Evolutionary conservation across 2,888 invertebrate genomes (phyloP), one percentile per base, ranked within the genome.

Genomic region (Harpagoxenus sublaevis): DNA sequence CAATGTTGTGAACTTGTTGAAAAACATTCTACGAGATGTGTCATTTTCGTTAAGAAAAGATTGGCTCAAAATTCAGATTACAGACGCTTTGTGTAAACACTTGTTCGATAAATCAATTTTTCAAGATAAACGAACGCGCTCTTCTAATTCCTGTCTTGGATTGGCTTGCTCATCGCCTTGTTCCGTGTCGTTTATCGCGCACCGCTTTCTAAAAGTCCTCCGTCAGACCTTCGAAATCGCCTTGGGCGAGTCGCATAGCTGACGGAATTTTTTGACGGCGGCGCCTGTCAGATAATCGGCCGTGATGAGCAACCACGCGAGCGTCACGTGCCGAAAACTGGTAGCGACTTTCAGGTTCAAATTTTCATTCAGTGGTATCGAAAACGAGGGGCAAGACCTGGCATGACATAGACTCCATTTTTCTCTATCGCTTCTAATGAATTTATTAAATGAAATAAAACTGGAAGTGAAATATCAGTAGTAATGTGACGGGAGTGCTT

Each of bases 131-230:
- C 51, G 18, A 12, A 35, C 70, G 63, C 57, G 23, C 55, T 62
- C 10, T 42, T 42, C 18, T 18, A n/a, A n/a, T 71, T 45, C 10
- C 18, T 45, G 18, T 75, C 23, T 39, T 28, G 39, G 31, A 42
- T 23, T 71, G 6, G 28, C 63, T 63, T 65, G 73, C 42, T 74
- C 35, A 70, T 85, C 53, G 51, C 71, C 35, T 60, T 48, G 18
- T 51, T 60, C 12, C 23, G 39, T 35, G 18, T 57, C 65, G 62
- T 70, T 81, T 66, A 83, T 78, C 60, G 60, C 31, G 35, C 65
- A 85, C 86, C 86, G 88, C 91, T 92, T 92, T 92, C 91, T 91
- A 91, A 91, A 90, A 89, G 83, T 85, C 81, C 74, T 86, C 81
- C 88, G 75, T 71, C 85, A 84, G 89, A 88, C 88, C 89, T 89